Base-by-base conservation (phyloP, 1,140 invertebrate genomes). In the Ectropis grisescens region DNA sequence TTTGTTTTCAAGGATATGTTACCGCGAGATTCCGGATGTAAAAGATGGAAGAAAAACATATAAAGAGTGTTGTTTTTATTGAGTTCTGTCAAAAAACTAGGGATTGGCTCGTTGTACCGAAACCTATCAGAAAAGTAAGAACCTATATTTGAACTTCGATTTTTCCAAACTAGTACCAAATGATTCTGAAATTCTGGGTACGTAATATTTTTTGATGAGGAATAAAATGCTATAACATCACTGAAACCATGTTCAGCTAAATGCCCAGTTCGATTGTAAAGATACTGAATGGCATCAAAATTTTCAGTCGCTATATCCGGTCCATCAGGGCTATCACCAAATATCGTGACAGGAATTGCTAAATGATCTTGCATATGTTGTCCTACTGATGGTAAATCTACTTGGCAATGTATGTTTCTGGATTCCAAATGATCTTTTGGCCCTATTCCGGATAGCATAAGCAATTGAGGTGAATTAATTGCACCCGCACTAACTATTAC, bases 301-400 rank as follows among this genome's bases (percentile, higher is more conserved):
- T 43, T 16, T 13, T 46, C 10, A 28, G 58, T 32, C 8, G 11
- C 15, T 25, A 39, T 8, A 13, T 48, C 31, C 13, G 30, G 29
- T 33, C 35, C 11, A 19, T 27, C 34, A 3, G 54, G 47, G 46
- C 57, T 32, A 33, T 70, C 47, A 2, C 48, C 56, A 16, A 37
- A 60, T 30, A 75, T 59, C 2, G 46, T 38, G 2, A 79, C 33
- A 12, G 58, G 60, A 11, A 71, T 38, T 14, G 34, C 40, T 23
- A 41, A 26, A 42, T 90, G 88, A 52, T 89, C 87, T 49, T 88
- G 85, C 1, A 93, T 82, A 69, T 93, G 91, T 33, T 86, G 58
- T 1, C 91, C 92, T 1, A 93, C 91, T 13, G 86, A 43, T 0
- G 87, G 84, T 2, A 89, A 75, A n/a, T 90, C 84, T 10, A 68